These are phyloP conservation scores for Hermatobates lingyangjiaoensis DNA, from an alignment of 1,140 invertebrate species.

Conservation along the genomic window DNA sequence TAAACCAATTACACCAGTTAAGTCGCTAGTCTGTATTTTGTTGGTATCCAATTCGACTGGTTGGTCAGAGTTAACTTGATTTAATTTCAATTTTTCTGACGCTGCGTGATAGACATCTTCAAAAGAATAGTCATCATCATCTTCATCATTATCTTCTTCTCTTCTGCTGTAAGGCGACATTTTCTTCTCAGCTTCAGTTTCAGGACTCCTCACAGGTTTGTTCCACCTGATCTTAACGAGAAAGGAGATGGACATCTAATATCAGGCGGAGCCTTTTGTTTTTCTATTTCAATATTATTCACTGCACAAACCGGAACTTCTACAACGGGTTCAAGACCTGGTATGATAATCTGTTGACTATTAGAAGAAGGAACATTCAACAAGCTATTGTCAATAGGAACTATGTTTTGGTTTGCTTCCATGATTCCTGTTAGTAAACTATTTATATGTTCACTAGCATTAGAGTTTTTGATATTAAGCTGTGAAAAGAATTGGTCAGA, in stretches of 20 bases:
- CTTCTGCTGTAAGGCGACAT: no score
- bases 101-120: conserved; percentile 46
- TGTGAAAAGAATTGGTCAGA: conserved; percentile 23
- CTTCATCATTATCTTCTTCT: conserved; percentile 27
- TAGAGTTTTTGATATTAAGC: conserved; percentile 11
- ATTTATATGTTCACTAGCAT: conserved; percentile 9
- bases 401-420: conserved; percentile 49
- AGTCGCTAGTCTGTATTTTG: no score
- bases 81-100: conserved; percentile 34
- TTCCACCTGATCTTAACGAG: conserved; percentile 23
- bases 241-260: conserved; percentile 27
- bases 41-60: no score
- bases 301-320: background rate
- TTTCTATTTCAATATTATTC: conserved; percentile 5
- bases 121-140: conserved; percentile 45
- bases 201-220: conserved; percentile 26
- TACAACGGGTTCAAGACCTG: conserved; percentile 19
- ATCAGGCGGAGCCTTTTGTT: background rate
- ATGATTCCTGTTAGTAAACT: conserved; percentile 32
- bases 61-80: no score
- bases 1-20: no score
- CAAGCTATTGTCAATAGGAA: conserved; percentile 50
- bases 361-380: conserved; percentile 38
- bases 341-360: background rate
- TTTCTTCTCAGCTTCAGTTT: conserved; percentile 20